These are phyloP conservation scores for Acleris cristana DNA, from an alignment of 2,888 invertebrate genomes.

Conservation along the genomic window DNA sequence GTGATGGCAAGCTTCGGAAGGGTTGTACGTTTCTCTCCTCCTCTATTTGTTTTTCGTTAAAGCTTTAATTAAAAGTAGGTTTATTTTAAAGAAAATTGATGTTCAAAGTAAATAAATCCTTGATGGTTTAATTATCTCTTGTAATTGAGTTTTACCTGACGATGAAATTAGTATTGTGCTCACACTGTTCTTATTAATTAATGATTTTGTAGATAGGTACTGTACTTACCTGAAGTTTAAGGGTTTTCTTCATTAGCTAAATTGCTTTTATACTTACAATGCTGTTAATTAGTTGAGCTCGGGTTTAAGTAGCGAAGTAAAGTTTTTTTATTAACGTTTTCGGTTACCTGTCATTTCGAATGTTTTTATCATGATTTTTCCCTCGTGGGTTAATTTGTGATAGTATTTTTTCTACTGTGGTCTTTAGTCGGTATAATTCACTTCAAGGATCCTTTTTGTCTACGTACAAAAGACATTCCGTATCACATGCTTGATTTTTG, in stretches of 20 bases:
- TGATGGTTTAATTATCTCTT: conserved; percentile 81
- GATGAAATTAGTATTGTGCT: conserved; percentile 65
- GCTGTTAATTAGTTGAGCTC: conserved; percentile 17
- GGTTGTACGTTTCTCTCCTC: conserved; percentile 64
- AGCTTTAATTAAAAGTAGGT: conserved; percentile 82
- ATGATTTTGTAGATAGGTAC: conserved; percentile 54
- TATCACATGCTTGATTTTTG: not conserved
- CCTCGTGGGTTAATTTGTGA: not conserved
- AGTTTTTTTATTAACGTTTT: too few relatives aligned
- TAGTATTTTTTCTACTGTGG: too few relatives aligned
- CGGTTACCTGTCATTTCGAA: too few relatives aligned
- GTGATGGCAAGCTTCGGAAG: conserved; percentile 63
- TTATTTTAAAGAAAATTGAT: conserved; percentile 82
- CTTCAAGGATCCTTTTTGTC: too few relatives aligned
- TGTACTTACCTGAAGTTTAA: conserved; percentile 40
- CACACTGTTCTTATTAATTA: conserved; percentile 56
- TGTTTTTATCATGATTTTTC: not conserved
- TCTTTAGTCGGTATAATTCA: too few relatives aligned
- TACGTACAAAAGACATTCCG: not conserved
- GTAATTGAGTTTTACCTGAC: conserved; percentile 80
- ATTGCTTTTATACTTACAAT: conserved; percentile 26
- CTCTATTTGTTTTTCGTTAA: conserved; percentile 81
- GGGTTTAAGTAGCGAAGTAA: too few relatives aligned
- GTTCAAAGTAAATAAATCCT: conserved; percentile 81
- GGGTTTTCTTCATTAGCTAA: conserved; percentile 42